Conservation (phyloP, 2,113 vertebrate genomes). For the Alethe diademata region DNA sequence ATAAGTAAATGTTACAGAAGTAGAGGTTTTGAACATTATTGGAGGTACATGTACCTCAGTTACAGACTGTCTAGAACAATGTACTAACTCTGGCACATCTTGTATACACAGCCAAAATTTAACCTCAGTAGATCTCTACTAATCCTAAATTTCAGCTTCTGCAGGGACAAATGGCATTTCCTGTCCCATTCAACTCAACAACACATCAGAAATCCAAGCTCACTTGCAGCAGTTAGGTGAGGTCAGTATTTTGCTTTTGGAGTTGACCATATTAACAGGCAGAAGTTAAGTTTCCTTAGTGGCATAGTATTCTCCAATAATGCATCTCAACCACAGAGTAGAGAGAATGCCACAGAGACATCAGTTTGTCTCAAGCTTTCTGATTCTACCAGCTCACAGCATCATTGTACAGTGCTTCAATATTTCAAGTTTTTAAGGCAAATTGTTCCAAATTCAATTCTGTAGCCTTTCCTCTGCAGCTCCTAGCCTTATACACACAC, state of each 20-base stretch:
- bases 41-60: not conserved
- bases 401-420: not conserved
- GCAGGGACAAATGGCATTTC: not conserved
- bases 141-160: not conserved
- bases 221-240: not conserved
- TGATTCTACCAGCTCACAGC: not conserved
- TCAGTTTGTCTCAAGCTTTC: not conserved
- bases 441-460: not conserved
- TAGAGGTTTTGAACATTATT: not conserved
- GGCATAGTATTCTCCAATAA: not conserved
- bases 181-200: not conserved
- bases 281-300: not conserved
- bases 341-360: not conserved
- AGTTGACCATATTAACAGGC: not conserved
- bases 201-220: not conserved
- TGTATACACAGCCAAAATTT: not conserved
- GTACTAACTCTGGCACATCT: not conserved
- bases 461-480: not conserved
- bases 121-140: not conserved
- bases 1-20: not conserved
- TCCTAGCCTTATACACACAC: not conserved
- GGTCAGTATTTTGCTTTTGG: not conserved
- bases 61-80: not conserved
- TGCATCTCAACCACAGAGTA: not conserved
- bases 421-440: not conserved